Evolutionary conservation across 2,797 vertebrate species (phyloP), one percentile per base, ranked within the genome.

Genomic region (Eremophila alpestris): DNA sequence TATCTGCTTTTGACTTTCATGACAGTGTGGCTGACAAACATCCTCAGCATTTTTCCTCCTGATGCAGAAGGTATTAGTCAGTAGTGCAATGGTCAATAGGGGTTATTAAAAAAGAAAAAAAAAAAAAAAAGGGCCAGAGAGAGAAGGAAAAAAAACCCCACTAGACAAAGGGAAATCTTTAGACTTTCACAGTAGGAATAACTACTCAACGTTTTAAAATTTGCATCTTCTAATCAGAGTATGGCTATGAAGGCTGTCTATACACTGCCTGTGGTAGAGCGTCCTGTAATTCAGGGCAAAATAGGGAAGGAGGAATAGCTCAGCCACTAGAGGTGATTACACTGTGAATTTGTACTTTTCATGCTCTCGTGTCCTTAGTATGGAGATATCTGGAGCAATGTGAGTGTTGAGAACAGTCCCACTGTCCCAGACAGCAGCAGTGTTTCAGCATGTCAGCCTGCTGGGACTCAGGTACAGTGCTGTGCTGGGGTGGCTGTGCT

Each of bases 11-110:
- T 97, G 93, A 94, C 89, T 97, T 90, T 80, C 60, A 18, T 77
- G 92, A 88, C 94, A 86, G 85, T 73, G 55, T 58, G 76, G 89
- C 89, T 97, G 94, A 96, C 92, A 97, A 96, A 96, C 95, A 92
- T 43, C 87, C 83, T 88, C 70, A 80, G 86, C 90, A 68, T 78
- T 93, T 93, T 90, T 89, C n/a, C 89, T 78, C 90, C 73, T 89
- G 74, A 92, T 96, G 90, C 78, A 55, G 71, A 90, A 93, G 69
- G 13, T 85, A 85, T 76, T 91, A 95, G 89, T 95, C 87, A 94
- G 74, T 70, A 58, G 54, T 88, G 62, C 52, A 58, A 38, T 84
- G 84, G 88, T 94, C 93, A 96, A 54, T 68, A 95, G 29, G 32
- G 17, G 7, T 84, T 93, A 91, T 86, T 89, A 64, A 86, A 96